phyloP scores from a whole-genome alignment of 2,888 invertebrate species.

The Rhagonycha lutea region DNA sequence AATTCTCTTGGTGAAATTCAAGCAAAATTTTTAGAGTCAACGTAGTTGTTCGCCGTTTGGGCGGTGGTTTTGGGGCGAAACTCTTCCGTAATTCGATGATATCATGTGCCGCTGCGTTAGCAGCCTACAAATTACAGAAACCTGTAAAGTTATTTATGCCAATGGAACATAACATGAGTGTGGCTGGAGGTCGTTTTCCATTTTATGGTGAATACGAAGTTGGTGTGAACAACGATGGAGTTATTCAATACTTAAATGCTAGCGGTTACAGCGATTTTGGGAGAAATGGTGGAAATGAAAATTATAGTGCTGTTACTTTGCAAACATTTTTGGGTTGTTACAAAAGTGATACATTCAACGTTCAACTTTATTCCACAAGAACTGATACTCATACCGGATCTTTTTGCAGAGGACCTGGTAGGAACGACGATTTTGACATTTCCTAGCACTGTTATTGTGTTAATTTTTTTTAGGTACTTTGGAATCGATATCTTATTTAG shows the following conservation, averaged over 20 bases:
- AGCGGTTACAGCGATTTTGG: conserved; percentile 63
- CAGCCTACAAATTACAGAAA: conserved; percentile 62
- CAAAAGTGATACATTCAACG: conserved; percentile 57
- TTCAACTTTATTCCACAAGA: conserved; percentile 55
- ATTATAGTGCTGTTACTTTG: conserved; percentile 47
- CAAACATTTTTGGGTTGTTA: conserved; percentile 63
- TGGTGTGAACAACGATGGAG: conserved; percentile 65
- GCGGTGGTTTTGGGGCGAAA: conserved; percentile 84
- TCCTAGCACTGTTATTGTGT: not conserved
- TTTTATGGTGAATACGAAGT: conserved; percentile 69
- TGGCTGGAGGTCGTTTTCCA: conserved; percentile 69
- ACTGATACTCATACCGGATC: conserved; percentile 71
- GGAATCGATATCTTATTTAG: conserved; percentile 38
- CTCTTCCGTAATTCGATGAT: conserved; percentile 64
- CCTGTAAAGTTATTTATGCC: conserved; percentile 75
- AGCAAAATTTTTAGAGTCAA: conserved; percentile 61
- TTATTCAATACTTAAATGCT: conserved; percentile 67
- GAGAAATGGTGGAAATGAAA: conserved; percentile 59
- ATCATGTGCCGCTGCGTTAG: conserved; percentile 71
- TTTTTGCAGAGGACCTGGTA: conserved; percentile 71
- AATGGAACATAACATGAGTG: conserved; percentile 73
- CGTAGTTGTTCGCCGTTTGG: conserved; percentile 71
- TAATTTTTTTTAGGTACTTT: not conserved
- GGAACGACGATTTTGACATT: conserved; percentile 8
- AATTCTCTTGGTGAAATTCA: conserved; percentile 66